These are phyloP conservation scores for Capreolus pygargus DNA, from an alignment of 2,113 vertebrate species.

Conservation along the genomic window DNA sequence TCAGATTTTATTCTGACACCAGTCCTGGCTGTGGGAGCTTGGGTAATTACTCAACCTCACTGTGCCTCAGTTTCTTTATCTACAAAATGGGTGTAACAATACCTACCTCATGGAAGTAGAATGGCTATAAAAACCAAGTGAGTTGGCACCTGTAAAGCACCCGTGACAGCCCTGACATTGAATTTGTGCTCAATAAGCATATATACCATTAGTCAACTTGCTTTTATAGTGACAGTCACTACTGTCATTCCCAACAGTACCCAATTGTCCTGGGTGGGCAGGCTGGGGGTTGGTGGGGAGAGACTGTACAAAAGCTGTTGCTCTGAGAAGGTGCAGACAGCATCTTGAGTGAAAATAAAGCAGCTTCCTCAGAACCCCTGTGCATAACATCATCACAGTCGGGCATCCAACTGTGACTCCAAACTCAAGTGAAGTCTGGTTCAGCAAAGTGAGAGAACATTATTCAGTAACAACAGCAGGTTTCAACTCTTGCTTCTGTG, in stretches of 20 bases:
- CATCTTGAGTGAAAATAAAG: background rate
- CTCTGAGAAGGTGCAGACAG: background rate
- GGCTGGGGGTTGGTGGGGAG: background rate
- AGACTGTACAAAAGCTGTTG: background rate
- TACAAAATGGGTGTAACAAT: background rate
- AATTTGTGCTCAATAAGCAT: background rate
- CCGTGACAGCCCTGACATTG: background rate
- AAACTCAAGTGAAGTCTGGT: background rate
- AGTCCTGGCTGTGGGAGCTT: background rate
- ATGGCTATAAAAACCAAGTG: background rate
- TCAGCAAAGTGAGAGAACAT: background rate
- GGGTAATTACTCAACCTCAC: background rate
- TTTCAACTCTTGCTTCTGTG: too few species aligned
- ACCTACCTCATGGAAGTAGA: background rate
- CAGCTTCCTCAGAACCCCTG: background rate
- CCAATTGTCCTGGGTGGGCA: background rate
- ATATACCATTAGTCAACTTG: background rate
- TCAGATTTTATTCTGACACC: background rate
- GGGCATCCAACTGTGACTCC: background rate
- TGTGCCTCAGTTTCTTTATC: background rate
- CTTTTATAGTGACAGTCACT: background rate
- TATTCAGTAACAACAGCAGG: background rate
- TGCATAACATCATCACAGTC: too few species aligned
- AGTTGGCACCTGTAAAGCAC: background rate
- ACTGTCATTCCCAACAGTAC: background rate